phyloP scores from a whole-genome alignment of 2,113 vertebrate species.

The Nothoprocta pentlandii region DNA sequence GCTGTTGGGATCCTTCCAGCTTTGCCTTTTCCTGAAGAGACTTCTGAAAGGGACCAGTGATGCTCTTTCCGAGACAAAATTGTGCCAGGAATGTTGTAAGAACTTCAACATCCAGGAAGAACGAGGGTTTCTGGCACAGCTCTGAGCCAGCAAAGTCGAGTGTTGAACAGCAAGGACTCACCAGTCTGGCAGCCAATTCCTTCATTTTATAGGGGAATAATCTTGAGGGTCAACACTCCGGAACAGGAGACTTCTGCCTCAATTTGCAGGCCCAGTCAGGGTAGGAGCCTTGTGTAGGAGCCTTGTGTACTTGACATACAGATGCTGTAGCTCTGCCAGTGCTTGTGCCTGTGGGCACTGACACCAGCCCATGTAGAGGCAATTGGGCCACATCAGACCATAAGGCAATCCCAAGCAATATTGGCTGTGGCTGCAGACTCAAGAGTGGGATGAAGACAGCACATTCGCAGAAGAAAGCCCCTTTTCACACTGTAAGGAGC shows the following conservation, averaged over 20 bases:
- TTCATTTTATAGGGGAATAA: neutral
- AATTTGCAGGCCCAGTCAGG: neutral
- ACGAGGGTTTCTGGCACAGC: neutral
- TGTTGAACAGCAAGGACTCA: constrained; percentile 10
- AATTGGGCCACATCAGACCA: neutral
- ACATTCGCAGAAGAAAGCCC: neutral
- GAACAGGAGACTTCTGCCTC: neutral
- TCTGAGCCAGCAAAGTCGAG: neutral
- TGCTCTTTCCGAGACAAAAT: constrained; percentile 41
- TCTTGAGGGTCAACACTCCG: neutral
- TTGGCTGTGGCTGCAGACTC: neutral
- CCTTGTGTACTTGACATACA: neutral
- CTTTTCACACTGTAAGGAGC: neutral
- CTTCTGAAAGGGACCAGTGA: constrained; percentile 39
- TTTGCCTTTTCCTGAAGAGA: constrained; percentile 52
- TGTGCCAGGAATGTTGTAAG: neutral
- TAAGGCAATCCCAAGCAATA: neutral
- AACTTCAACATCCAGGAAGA: neutral
- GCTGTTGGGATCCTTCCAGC: constrained; percentile 59
- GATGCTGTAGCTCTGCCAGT: neutral
- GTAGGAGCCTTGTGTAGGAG: neutral
- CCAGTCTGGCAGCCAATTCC: neutral
- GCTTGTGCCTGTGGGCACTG: neutral
- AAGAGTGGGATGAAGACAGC: neutral
- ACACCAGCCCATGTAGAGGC: neutral